phyloP scores from a whole-genome alignment of 2,113 vertebrate genomes.

The Dolichallabes microphthalmus region DNA sequence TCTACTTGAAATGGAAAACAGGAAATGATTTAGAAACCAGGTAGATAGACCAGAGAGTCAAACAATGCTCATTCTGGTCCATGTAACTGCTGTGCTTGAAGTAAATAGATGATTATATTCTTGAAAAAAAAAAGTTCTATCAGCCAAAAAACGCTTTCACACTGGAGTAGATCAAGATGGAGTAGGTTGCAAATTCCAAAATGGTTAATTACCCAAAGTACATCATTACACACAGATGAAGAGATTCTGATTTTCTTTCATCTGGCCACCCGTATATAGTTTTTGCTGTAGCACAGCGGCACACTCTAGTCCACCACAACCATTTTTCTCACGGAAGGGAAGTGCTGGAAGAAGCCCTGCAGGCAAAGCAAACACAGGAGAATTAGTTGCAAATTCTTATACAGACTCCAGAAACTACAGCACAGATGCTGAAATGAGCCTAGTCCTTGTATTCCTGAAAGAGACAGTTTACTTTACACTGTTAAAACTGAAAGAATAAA shows the following conservation, averaged over 20 bases:
- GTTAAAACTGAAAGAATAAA: background rate
- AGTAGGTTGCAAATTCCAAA: background rate
- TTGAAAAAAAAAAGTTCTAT: background rate
- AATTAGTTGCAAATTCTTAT: background rate
- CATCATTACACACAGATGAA: background rate
- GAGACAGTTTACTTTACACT: background rate
- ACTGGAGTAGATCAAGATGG: background rate
- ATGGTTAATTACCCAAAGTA: background rate
- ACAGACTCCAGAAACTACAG: background rate
- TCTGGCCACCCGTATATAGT: background rate
- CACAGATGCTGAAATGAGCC: background rate
- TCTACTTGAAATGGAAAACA: background rate
- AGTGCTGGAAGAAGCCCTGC: constrained; percentile 92
- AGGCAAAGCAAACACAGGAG: constrained; percentile 46
- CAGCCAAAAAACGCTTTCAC: background rate
- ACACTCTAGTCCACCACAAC: constrained; percentile 76
- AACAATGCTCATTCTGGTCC: background rate
- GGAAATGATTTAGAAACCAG: too few species aligned
- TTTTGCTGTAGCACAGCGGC: background rate
- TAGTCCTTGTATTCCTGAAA: background rate
- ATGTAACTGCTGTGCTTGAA: background rate
- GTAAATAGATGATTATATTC: background rate
- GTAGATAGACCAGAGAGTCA: background rate
- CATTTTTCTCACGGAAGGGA: constrained; percentile 75
- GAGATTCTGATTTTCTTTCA: background rate